Evolutionary conservation across 2,797 vertebrate genomes (phyloP), one percentile per base, ranked within the genome.

Genomic region (Pterois miles): DNA sequence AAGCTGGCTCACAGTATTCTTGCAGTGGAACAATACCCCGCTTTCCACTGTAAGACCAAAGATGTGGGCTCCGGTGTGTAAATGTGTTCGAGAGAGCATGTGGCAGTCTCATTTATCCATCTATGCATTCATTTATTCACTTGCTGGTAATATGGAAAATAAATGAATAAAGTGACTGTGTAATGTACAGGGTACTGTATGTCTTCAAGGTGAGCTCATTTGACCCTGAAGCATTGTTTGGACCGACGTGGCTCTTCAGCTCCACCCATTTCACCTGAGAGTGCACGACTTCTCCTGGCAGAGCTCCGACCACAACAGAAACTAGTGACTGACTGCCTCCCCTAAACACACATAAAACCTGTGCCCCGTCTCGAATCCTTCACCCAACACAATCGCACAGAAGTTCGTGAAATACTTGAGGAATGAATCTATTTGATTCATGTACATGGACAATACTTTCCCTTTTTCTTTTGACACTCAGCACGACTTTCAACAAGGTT

Each of bases 1-100:
- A 91, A 90, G 92, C 82, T 91, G 84, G 88, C 90, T 91, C 87
- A 92, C 85, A 90, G 84, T 91, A 88, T 90, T 86, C 87, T 87
- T 73, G 81, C 78, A 65, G 86, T 77, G 53, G 82, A 87, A 94
- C 91, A 93, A 90, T 89, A 85, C 76, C 48, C 53, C 68, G 57
- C 74, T 23, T 38, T 89, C 87, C 82, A 86, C 33, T 77, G 66
- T 82, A 76, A 63, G 78, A 76, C 77, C 76, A 72, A 86, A 50
- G 84, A 84, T 27, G 74, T 74, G 80, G 72, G 53, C 71, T 75
- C 59, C 38, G 67, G 76, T 84, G 80, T 72, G 52, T 78, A 68
- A 81, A 83, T 79, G 74, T 76, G 65, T 84, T 84, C 78, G 68
- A 31, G 74, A 73, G 48, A 43, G 60, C 48, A 75, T 87, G 76